Conservation (phyloP, 2,113 vertebrate species). For the Ahaetulla prasina region DNA sequence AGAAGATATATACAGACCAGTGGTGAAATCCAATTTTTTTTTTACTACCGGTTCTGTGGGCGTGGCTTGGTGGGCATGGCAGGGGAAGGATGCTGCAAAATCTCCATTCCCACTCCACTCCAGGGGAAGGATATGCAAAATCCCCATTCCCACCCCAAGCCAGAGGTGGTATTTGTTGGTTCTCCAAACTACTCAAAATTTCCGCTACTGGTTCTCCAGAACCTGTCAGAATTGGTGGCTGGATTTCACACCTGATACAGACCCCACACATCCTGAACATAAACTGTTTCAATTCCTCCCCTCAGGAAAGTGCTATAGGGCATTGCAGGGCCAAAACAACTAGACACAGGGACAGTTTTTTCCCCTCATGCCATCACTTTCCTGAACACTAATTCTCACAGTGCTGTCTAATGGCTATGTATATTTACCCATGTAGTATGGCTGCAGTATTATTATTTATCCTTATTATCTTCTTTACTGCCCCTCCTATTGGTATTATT, state of each 20-base stretch:
- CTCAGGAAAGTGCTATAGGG: background rate
- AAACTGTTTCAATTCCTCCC: background rate
- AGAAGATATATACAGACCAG: background rate
- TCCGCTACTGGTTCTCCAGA: too few relatives aligned
- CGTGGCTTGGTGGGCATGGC: too few relatives aligned
- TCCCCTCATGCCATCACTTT: background rate
- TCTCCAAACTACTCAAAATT: too few relatives aligned
- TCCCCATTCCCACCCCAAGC: too few relatives aligned
- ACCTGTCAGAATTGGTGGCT: too few relatives aligned
- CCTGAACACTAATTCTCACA: background rate
- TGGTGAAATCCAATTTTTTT: too few relatives aligned
- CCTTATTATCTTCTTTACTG: background rate
- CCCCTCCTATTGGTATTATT: background rate
- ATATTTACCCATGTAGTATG: background rate
- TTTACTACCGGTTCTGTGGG: too few relatives aligned
- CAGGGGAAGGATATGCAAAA: too few relatives aligned
- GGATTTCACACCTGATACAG: too few relatives aligned
- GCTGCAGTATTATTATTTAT: background rate
- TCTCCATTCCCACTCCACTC: too few relatives aligned
- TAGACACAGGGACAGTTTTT: background rate
- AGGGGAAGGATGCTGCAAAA: too few relatives aligned
- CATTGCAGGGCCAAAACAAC: background rate
- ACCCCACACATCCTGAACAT: background rate
- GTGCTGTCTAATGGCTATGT: background rate
- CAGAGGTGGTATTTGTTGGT: too few relatives aligned